These are phyloP conservation scores for Melipona beecheii DNA, from an alignment of 2,888 invertebrate species.

Conservation along the genomic window DNA sequence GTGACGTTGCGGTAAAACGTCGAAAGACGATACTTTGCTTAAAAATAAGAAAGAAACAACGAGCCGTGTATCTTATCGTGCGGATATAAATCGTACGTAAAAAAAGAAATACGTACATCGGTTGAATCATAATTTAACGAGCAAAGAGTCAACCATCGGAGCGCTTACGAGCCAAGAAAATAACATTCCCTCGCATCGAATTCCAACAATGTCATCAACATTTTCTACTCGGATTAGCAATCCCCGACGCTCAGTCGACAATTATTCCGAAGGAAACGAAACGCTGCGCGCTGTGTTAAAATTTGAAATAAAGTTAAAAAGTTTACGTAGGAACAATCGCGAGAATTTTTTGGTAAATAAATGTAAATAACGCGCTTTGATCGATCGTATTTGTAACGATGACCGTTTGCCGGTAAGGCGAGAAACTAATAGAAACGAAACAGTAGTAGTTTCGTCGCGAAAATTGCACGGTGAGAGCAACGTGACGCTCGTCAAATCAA, in stretches of 20 bases:
- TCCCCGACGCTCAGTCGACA: conserved; percentile 22
- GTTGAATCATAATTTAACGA: conserved; percentile 14
- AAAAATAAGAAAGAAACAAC: conserved; percentile 5
- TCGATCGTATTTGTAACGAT: background rate
- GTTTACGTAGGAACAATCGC: background rate
- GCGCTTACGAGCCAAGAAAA: background rate
- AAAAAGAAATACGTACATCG: background rate
- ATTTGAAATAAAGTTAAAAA: background rate
- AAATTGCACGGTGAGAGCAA: conserved; percentile 26
- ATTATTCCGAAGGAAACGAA: background rate
- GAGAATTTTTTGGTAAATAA: background rate
- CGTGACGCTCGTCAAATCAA: conserved; percentile 38
- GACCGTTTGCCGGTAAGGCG: background rate
- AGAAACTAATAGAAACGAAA: conserved; percentile 2
- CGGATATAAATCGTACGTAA: background rate
- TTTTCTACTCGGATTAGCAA: conserved; percentile 2
- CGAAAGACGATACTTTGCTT: conserved; percentile 19
- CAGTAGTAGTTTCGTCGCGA: background rate
- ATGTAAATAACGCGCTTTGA: no score
- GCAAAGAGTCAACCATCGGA: background rate
- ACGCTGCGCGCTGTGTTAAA: background rate
- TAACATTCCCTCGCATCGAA: conserved; percentile 39
- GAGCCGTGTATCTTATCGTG: conserved; percentile 11
- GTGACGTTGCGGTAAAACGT: conserved; percentile 35
- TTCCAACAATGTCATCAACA: conserved; percentile 49